These are phyloP conservation scores for Caenorhabditis briggsae DNA, from an alignment of 1,140 invertebrate species.

Conservation along the genomic window DNA sequence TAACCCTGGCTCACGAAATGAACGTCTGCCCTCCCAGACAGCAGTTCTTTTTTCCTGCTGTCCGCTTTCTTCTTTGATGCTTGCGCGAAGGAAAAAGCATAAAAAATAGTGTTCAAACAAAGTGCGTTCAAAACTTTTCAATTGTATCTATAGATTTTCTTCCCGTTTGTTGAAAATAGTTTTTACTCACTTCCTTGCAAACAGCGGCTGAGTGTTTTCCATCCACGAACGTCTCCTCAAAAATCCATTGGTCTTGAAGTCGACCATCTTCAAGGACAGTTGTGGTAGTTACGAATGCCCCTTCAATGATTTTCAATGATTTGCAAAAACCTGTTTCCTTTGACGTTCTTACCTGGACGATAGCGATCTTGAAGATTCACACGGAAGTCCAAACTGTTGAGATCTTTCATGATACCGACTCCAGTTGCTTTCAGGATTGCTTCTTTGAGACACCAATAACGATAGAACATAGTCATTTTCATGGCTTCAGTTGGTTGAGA, in stretches of 20 bases:
- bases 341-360: conserved; percentile 57
- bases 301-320: conserved; percentile 64
- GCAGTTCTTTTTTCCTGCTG: not conserved
- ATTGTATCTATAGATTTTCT: too few species aligned
- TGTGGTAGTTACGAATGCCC: conserved; percentile 75
- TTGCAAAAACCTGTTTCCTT: not conserved
- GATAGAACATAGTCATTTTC: conserved; percentile 78
- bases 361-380: conserved; percentile 73
- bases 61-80: not conserved
- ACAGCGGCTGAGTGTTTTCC: conserved; percentile 74
- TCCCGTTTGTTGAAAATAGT: not conserved
- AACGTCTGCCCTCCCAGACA: not conserved
- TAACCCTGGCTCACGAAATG: conserved; percentile 1
- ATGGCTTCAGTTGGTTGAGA: conserved; percentile 76
- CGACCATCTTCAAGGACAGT: conserved; percentile 71
- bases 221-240: conserved; percentile 77
- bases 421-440: conserved; percentile 77
- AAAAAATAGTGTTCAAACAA: not conserved
- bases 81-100: not conserved
- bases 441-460: conserved; percentile 77
- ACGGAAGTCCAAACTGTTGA: conserved; percentile 75
- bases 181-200: conserved; percentile 71
- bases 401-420: conserved; percentile 75
- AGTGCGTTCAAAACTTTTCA: not conserved
- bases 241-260: conserved; percentile 73